Evolutionary conservation across 2,888 invertebrate genomes (phyloP).

Genomic region (Rhimphoctona megacephalus): DNA sequence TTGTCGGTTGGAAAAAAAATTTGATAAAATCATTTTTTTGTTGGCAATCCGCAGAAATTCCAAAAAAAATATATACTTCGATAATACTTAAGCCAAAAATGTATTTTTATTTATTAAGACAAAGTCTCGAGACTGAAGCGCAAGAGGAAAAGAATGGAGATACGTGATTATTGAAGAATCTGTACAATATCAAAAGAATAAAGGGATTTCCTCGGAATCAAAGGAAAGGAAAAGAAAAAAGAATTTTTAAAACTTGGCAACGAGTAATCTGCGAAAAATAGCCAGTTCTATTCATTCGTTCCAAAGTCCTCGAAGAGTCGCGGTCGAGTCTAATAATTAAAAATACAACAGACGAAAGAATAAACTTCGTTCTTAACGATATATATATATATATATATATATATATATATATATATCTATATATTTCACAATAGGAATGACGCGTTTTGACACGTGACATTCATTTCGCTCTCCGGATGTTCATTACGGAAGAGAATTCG

Average conservation of each 20-base stretch:
- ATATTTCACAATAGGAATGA: slow-evolving; percentile 66
- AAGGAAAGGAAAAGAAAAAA: not conserved
- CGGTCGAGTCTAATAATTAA: slow-evolving; percentile 19
- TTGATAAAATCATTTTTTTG: too few species aligned
- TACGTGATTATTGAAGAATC: not conserved
- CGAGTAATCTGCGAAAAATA: slow-evolving; percentile 12
- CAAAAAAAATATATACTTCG: not conserved
- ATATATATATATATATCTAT: slow-evolving; percentile 1
- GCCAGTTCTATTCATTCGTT: not conserved
- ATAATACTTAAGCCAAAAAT: not conserved
- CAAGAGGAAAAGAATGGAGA: not conserved
- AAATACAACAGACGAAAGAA: slow-evolving; percentile 40
- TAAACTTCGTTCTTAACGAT: not conserved
- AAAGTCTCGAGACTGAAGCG: not conserved
- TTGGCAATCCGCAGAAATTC: not conserved
- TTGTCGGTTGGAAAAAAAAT: not conserved
- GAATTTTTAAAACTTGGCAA: not conserved
- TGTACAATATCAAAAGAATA: not conserved
- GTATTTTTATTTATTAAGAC: not conserved
- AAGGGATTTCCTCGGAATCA: not conserved
- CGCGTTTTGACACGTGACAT: slow-evolving; percentile 62
- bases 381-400: too few species aligned
- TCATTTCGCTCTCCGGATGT: slow-evolving; percentile 79
- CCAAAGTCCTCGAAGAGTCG: slow-evolving; percentile 14
- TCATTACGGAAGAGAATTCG: slow-evolving; percentile 78